Evolutionary conservation across 2,797 vertebrate species (phyloP), one percentile per base, ranked within the genome.

Genomic region (Oceanodroma leucorhoa): DNA sequence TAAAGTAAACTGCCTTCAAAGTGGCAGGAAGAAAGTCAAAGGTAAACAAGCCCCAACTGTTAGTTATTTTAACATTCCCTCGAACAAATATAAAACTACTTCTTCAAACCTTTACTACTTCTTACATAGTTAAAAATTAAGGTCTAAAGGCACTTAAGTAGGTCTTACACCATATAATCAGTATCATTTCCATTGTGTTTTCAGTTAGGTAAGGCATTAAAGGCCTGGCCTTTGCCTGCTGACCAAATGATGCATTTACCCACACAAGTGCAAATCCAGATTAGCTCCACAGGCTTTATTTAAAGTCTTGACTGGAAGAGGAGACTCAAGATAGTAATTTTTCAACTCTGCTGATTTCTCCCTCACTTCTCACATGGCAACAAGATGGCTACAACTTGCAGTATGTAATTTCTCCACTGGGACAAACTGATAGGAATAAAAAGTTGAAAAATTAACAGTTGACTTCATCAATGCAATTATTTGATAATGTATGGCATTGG

Each of bases 401-500:
- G 45, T 24, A 73, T 19, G 10, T 20, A 93, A 84, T 80, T 90
- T 73, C 81, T 94, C 90, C 65, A 51, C 45, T 45, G 78, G 64
- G 78, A 92, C 27, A 70, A 34, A 67, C 5, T 14, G 29, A 83
- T 64, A 86, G 30, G 48, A 87, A 71, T 61, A 71, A 73, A 69
- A 67, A 80, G 34, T 87, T 89, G 78, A 48, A 93, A 96, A 81
- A 90, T 89, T 87, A 96, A 87, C 75, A 93, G 46, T 41, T 64
- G 69, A 75, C 69, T 94, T 92, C 3, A 5, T 75, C 79, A 72
- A 50, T 48, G 69, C 27, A 57, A 89, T 81, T 91, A 89, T 65
- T 87, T 72, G 41, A 80, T 83, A 75, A 79, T 7, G 7, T 51
- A 77, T 36, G 61, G 57, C 46, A 36, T 24, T 1, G 0, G 48